Percentiles rank a stretch among this genome's conserved stretches.
These are phyloP conservation scores for Spodoptera frugiperda DNA, from an alignment of 1,140 invertebrate species.

Conservation along the genomic window DNA sequence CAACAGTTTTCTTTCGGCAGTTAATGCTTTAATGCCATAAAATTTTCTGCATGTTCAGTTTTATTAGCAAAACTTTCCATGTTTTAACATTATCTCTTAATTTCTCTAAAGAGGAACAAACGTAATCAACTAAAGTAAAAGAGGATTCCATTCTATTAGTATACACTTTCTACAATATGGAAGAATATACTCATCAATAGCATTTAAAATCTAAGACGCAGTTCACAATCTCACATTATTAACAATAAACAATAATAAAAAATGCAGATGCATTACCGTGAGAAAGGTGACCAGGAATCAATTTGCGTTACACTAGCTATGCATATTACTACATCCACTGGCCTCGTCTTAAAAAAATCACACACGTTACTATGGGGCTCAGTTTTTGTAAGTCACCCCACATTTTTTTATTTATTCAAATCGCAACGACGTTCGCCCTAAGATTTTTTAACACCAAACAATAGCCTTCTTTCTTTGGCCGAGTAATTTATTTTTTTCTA, in stretches of 20 bases:
- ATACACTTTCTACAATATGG: too few species aligned
- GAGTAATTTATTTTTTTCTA: conserved; percentile 81
- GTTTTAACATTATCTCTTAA: too few species aligned
- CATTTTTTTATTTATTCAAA: conserved; percentile 78
- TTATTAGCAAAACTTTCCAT: too few species aligned
- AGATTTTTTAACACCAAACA: conserved; percentile 78
- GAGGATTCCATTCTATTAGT: too few species aligned
- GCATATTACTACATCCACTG: conserved; percentile 67
- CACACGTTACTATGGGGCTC: conserved; percentile 62
- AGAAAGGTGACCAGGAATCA: conserved; percentile 73
- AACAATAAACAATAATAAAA: conserved; percentile 45
- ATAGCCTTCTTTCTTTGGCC: conserved; percentile 71
- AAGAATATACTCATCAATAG: not conserved
- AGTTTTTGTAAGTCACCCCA: conserved; percentile 74
- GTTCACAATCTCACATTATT: conserved; percentile 9
- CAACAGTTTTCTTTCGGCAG: too few species aligned
- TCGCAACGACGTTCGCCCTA: conserved; percentile 73
- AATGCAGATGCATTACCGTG: conserved; percentile 63
- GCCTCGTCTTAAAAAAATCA: conserved; percentile 78
- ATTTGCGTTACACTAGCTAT: conserved; percentile 68
- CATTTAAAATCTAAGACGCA: not conserved
- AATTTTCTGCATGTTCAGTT: too few species aligned
- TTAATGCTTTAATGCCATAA: too few species aligned
- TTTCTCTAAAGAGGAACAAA: too few species aligned
- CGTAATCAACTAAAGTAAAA: too few species aligned